phyloP scores from a whole-genome alignment of 2,113 vertebrate genomes.

The Shinisaurus crocodilurus region DNA sequence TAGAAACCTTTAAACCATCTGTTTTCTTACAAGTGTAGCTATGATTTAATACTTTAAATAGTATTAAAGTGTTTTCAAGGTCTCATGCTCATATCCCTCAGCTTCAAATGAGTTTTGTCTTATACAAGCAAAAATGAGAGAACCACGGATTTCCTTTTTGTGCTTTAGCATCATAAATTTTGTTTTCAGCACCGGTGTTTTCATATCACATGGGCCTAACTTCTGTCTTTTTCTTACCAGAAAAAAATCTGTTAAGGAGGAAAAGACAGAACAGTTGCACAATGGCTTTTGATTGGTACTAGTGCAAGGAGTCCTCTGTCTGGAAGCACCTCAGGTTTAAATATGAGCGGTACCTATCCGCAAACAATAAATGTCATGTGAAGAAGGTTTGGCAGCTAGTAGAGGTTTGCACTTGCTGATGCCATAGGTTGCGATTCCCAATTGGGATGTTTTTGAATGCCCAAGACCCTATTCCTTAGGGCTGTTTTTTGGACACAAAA shows the following conservation, averaged over 20 bases:
- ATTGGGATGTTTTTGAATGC: no score
- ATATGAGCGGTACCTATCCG: no score
- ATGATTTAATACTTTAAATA: background rate
- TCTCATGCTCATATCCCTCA: background rate
- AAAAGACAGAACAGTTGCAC: no score
- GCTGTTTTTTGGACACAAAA: no score
- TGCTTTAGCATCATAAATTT: background rate
- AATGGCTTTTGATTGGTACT: no score
- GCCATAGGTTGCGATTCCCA: background rate
- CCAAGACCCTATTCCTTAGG: no score
- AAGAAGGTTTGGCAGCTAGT: background rate
- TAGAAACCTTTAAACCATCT: background rate
- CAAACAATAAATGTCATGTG: background rate
- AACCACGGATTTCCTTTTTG: background rate
- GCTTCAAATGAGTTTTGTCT: background rate
- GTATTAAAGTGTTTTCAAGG: background rate
- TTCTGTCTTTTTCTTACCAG: no score
- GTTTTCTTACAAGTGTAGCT: background rate
- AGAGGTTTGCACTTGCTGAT: conserved; percentile 2
- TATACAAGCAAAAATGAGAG: background rate
- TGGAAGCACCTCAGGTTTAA: no score
- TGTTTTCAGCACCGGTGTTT: background rate
- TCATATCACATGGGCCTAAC: background rate
- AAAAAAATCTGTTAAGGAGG: no score
- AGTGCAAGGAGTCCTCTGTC: no score